phyloP scores from a whole-genome alignment of 2,113 vertebrate species.

The Ploceus nigricollis region DNA sequence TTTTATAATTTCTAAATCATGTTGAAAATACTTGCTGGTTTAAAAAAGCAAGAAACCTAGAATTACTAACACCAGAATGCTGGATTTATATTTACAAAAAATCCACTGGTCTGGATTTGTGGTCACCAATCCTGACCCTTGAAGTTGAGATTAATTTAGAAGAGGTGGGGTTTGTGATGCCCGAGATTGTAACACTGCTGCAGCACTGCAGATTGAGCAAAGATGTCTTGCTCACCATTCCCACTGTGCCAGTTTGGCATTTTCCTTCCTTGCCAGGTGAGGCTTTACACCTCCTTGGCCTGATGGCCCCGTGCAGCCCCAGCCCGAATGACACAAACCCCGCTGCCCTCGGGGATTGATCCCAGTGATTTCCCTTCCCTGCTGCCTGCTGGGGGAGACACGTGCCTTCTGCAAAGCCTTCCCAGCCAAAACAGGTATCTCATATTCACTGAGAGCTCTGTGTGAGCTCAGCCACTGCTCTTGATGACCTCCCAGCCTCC shows the following conservation, averaged over 20 bases:
- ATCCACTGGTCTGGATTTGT: neutral
- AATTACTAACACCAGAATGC: neutral
- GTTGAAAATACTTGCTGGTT: neutral
- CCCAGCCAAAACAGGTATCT: neutral
- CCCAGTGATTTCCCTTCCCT: neutral
- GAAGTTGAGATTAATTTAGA: neutral
- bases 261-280: neutral
- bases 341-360: neutral
- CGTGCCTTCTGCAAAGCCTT: neutral
- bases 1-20: neutral
- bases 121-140: neutral
- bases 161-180: neutral
- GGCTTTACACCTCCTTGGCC: neutral
- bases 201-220: neutral
- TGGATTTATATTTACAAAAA: neutral
- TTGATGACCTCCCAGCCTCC: neutral
- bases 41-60: neutral
- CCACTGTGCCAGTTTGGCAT: neutral
- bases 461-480: neutral
- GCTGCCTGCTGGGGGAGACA: neutral
- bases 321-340: neutral
- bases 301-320: neutral
- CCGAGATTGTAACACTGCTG: neutral
- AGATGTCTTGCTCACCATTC: neutral
- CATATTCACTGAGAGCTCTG: neutral